Conservation (phyloP, 2,113 vertebrate species). For the Macquaria ambigua region DNA sequence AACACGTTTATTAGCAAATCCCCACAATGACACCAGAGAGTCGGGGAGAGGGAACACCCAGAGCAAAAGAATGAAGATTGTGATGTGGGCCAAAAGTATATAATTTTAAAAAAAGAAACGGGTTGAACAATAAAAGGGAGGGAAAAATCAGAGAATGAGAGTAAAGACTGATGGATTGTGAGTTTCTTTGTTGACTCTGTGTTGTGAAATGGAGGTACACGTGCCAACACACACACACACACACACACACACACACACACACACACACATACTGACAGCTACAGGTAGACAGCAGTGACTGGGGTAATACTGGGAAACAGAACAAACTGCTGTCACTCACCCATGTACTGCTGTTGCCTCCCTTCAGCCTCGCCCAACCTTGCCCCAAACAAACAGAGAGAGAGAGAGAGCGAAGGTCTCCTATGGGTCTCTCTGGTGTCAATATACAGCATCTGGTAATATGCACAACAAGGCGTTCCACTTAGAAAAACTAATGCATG, state of each 20-base stretch:
- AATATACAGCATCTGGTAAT: constrained; percentile 6
- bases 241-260: constrained; percentile 7
- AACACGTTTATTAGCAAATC: constrained; percentile 85
- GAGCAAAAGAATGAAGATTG: neutral
- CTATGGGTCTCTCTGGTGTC: neutral
- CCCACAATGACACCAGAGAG: constrained; percentile 66
- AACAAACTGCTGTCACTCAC: constrained; percentile 64
- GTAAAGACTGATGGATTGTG: neutral
- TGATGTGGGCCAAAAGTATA: constrained; percentile 11
- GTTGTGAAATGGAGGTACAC: constrained; percentile 43
- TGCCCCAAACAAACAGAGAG: constrained; percentile 27
- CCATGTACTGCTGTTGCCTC: constrained; percentile 38
- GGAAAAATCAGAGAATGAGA: neutral
- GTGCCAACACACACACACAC: constrained; percentile 7
- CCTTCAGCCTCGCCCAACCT: constrained; percentile 31
- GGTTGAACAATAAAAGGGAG: neutral
- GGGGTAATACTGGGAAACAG: constrained; percentile 25
- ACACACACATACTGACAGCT: constrained; percentile 18
- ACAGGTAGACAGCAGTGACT: constrained; percentile 43
- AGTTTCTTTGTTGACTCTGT: constrained; percentile 59
- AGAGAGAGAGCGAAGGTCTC: neutral
- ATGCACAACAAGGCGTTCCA: neutral
- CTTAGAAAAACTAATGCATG: neutral
- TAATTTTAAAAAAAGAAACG: neutral
- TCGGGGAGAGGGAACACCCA: constrained; percentile 29